Base-by-base conservation (phyloP, 1,140 invertebrate genomes). In the Drosophila sucinea region DNA sequence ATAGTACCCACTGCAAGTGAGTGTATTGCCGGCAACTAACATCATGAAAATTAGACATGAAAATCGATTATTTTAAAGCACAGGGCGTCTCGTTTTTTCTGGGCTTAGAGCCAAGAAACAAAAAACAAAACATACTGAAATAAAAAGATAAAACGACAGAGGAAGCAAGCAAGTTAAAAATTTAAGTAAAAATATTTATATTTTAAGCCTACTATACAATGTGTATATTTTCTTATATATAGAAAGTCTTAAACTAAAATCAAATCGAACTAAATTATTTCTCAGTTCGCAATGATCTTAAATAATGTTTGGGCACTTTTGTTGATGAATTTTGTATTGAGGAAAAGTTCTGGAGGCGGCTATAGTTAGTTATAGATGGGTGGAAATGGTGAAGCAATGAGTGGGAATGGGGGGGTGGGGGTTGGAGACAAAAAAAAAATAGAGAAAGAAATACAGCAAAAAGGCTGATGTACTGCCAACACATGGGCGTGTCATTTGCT, bases 21-120 rank as follows among this genome's bases (percentile, higher is more conserved):
- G 23, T 0, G 23, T 51, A 51, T 27, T 27, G 44, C 23, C 44
- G 44, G 44, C 44, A 27, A 51, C 44, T 51, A 51, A 51, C 7
- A 23, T 51, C 44, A 51, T 51, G 44, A 27, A 51, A 51, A 51
- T 51, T 51, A 51, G 44, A 51, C 23, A 51, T 51, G 68, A 89
- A 87, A 89, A 87, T 87, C 84, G 83, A 87, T 87, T 89, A 83
- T 83, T 87, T 89, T 89, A 80, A 87, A 87, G 83, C 66, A 23
- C 41, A 41, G 27, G 23, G 32, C 55, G 35, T 44, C 35, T 61
- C 35, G 35, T 47, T 67, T 61, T 73, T 51, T 56, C 67, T 74
- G 63, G 63, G 62, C 57, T 73, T 73, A 67, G 67, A 71, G 41
- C 70, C 44, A 51, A 51, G 8, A 51, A 27, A 25, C 2, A 51